Base-by-base conservation (phyloP, 2,113 vertebrate genomes). In the Malaclemys terrapin region DNA sequence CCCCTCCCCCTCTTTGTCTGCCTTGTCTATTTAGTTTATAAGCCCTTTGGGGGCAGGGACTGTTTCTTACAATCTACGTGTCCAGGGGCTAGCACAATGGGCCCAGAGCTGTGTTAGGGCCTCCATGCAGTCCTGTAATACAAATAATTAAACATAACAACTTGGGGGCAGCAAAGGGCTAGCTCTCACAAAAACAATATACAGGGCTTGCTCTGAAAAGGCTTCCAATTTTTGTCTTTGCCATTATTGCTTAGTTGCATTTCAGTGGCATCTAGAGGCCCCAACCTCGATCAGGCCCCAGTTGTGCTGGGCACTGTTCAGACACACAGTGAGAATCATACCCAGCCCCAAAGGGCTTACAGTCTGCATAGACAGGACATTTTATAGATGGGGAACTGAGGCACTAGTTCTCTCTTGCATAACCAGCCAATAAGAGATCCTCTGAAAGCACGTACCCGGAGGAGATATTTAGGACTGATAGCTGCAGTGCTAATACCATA, bases 151-250 rank as follows among this genome's bases (percentile, higher is more conserved):
- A 1, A 78, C 1, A 22, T 4, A 84, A 59, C 90, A 92, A 79
- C 89, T 95, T 82, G 84, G 84, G 53, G 20, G 8, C 17, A 72
- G 65, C 35, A 94, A 89, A 82, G 3, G 0, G 85, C 95, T 95
- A 85, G 82, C 79, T 78, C 29, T 62, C 4, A 0, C 42, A 56
- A 49, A 38, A 75, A 2, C 8, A 45, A 24, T 35, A 6, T 27
- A 57, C 7, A 3, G 17, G 19, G 49, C 62, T 85, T 79, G 47
- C 92, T 95, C 91, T 81, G 65, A 92, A 87, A 87, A 82, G 80
- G 53, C 19, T 90, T 96, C 93, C 88, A 85, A 94, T 59, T 90
- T 91, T 93, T 62, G 85, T 45, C 47, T 84, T 92, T 91, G 84
- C 59, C 54, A 47, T 91, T 87, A 79, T 88, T 81, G 57, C 89